Evolutionary conservation across 2,797 vertebrate species (phyloP).

Genomic region (Aldrovandia affinis): DNA sequence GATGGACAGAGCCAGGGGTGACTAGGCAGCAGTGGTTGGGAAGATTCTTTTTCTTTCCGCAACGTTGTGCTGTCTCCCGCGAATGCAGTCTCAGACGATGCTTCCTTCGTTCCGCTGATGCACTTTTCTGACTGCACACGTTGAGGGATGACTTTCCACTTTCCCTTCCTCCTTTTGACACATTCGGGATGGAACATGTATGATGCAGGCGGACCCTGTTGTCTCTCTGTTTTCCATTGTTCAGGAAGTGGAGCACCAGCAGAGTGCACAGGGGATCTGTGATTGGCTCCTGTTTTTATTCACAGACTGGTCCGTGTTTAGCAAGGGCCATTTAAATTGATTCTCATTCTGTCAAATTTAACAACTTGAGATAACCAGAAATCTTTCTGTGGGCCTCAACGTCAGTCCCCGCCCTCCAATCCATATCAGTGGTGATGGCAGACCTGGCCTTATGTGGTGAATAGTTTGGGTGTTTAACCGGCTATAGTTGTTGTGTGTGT

Average conservation of each 20-base stretch:
- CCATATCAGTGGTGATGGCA: neutral
- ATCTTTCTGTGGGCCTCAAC: neutral
- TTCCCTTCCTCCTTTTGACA: neutral
- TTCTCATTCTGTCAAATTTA: constrained; percentile 5
- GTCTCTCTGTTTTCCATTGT: neutral
- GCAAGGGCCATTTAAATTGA: neutral
- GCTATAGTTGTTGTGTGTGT: neutral
- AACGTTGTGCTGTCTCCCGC: neutral
- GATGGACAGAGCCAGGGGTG: constrained; percentile 1
- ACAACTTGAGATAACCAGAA: constrained; percentile 13
- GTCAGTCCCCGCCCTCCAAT: neutral
- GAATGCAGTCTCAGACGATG: neutral
- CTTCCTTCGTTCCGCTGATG: neutral
- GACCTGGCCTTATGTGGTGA: neutral
- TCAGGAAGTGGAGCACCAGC: neutral
- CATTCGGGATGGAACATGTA: neutral
- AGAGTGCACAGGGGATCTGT: neutral
- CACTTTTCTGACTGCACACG: neutral
- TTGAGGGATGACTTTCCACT: neutral
- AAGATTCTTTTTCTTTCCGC: neutral
- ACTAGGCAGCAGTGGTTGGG: neutral
- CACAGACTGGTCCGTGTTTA: neutral
- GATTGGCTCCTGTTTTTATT: neutral
- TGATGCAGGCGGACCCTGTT: neutral
- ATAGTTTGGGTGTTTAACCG: neutral